Percentiles rank a stretch among this genome's conserved stretches.
phyloP scores from a whole-genome alignment of 2,113 vertebrate genomes.

The Xenopus borealis region DNA sequence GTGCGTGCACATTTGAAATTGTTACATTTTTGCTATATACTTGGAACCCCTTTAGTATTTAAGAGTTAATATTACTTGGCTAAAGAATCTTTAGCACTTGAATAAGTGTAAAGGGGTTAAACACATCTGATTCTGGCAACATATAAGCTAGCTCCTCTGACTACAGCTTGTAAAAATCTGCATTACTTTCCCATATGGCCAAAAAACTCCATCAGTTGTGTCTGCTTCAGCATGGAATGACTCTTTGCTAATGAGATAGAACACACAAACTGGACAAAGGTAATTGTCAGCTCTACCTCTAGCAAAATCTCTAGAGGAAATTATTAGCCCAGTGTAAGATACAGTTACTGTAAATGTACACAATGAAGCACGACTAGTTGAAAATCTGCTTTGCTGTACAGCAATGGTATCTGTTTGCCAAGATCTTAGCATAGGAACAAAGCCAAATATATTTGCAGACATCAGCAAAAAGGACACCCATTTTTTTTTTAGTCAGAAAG shows the following conservation, averaged over 20 bases:
- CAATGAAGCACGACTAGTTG: background rate
- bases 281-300: background rate
- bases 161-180: slow-evolving; percentile 4
- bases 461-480: slow-evolving; percentile 7
- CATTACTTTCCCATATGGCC: slow-evolving; percentile 2
- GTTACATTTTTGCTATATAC: too few species aligned
- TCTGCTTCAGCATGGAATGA: background rate
- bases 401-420: background rate
- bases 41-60: background rate
- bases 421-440: background rate
- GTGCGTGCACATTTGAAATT: too few species aligned
- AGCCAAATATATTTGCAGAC: slow-evolving; percentile 1
- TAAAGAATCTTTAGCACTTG: background rate
- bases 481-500: background rate
- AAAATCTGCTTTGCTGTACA: background rate
- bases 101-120: background rate
- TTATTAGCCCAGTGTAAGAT: background rate
- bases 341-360: background rate
- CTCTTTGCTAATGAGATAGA: background rate
- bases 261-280: background rate
- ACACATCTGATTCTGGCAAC: background rate
- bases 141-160: background rate
- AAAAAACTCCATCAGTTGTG: background rate
- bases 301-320: background rate
- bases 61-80: background rate